These are phyloP conservation scores for Pelodytes ibericus DNA, from an alignment of 2,797 vertebrate genomes.

Conservation along the genomic window DNA sequence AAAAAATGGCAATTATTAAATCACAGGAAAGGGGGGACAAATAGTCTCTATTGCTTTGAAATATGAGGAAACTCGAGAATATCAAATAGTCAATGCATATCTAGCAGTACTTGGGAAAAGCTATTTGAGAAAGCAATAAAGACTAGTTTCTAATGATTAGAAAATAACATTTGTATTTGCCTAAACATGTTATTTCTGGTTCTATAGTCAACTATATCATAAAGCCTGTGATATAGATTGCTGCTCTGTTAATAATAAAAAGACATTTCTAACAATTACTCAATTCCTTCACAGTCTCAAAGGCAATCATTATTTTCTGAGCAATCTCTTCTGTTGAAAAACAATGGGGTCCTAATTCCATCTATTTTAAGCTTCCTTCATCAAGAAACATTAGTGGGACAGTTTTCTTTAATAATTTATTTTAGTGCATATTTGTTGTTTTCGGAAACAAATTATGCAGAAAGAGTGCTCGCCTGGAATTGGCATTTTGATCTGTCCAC, in stretches of 20 bases:
- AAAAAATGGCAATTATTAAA: too few species aligned
- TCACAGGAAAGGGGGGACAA: too few species aligned
- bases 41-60: too few species aligned
- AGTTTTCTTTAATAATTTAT: slow-evolving; percentile 51
- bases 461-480: slow-evolving; percentile 32
- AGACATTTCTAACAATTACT: slow-evolving; percentile 46
- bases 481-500: slow-evolving; percentile 39
- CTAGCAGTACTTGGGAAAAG: not conserved
- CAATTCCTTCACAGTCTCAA: slow-evolving; percentile 47
- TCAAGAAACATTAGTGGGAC: slow-evolving; percentile 54
- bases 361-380: slow-evolving; percentile 51
- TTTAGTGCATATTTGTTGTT: slow-evolving; percentile 44
- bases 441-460: slow-evolving; percentile 31
- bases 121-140: too few species aligned
- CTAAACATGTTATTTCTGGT: slow-evolving; percentile 31
- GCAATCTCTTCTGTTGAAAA: slow-evolving; percentile 43
- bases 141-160: not conserved
- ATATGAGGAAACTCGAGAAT: too few species aligned
- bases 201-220: slow-evolving; percentile 33
- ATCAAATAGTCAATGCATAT: not conserved
- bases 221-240: slow-evolving; percentile 47
- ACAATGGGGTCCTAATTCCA: slow-evolving; percentile 48
- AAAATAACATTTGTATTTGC: not conserved
- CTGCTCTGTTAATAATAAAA: slow-evolving; percentile 51
- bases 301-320: slow-evolving; percentile 49